phyloP scores from a whole-genome alignment of 2,113 vertebrate genomes.

The Heterotis niloticus region DNA sequence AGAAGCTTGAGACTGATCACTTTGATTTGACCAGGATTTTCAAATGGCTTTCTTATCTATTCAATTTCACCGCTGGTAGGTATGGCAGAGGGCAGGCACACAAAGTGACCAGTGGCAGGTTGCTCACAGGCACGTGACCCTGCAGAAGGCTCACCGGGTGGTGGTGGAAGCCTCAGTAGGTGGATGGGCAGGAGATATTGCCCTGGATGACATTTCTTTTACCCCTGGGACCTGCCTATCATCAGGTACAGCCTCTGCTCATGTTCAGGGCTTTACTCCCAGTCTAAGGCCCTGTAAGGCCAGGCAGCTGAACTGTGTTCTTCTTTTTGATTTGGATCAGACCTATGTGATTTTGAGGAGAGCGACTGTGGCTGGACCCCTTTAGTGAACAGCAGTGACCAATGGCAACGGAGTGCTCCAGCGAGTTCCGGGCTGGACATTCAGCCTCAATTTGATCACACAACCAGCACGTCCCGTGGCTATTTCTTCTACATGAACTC shows the following conservation, averaged over 20 bases:
- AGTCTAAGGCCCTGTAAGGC: neutral
- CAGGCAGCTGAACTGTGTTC: neutral
- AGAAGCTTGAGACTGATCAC: too few relatives aligned
- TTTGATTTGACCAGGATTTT: too few relatives aligned
- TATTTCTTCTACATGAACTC: slow-evolving; percentile 57
- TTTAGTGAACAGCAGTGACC: slow-evolving; percentile 39
- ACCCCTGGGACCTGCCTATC: slow-evolving; percentile 47
- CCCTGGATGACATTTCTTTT: slow-evolving; percentile 60
- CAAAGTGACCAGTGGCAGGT: slow-evolving; percentile 57
- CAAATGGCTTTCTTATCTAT: too few relatives aligned
- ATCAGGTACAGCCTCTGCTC: slow-evolving; percentile 48
- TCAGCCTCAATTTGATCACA: slow-evolving; percentile 61
- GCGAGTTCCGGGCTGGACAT: slow-evolving; percentile 48
- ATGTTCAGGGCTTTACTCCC: neutral
- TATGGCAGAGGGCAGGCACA: slow-evolving; percentile 61
- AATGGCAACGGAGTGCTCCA: slow-evolving; percentile 58
- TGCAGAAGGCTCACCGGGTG: slow-evolving; percentile 56
- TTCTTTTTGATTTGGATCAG: slow-evolving; percentile 27
- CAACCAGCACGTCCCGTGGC: slow-evolving; percentile 55
- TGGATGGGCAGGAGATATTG: slow-evolving; percentile 61
- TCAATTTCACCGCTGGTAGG: slow-evolving; percentile 52
- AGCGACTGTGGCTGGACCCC: slow-evolving; percentile 61
- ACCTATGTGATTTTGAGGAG: slow-evolving; percentile 65
- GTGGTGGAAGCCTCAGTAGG: slow-evolving; percentile 61
- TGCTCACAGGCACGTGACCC: slow-evolving; percentile 52